Base-by-base conservation (phyloP, 2,113 vertebrate species). In the Entomyzon cyanotis region DNA sequence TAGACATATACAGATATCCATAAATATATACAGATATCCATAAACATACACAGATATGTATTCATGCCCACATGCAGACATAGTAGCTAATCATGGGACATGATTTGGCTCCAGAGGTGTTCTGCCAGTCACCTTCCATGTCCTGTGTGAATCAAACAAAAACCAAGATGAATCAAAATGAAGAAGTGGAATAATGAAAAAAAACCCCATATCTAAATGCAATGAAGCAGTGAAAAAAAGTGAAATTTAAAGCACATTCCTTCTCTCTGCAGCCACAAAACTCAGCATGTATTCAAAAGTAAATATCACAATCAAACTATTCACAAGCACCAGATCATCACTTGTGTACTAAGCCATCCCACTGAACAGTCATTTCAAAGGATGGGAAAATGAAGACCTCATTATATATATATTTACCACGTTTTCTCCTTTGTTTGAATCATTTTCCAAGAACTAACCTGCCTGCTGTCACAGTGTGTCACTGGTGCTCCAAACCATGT, bases 371-470 rank as follows among this genome's bases (percentile, higher is more conserved):
- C 12, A 73, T 44, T 68, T 82, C 60, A 78, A 91, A 95, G 47
- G 4, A 3, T 13, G 18, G 47, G 23, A 79, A 78, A 89, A 75
- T 13, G 2, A 82, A 89, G 25, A 55, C 39, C 9, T 73, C 3
- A 3, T 39, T 2, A 46, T 39, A 50, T 7, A 6, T 9, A 16
- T 27, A 63, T 71, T 76, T 42, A 84, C 2, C 4, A 19, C 20
- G 52, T 42, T 81, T 85, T 68, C n/a, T 52, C 22, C 47, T 74
- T 85, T 70, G 11, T 86, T 90, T 64, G 35, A 93, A 75, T 92
- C 1, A 52, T 67, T 70, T 90, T 74, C 27, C 49, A 74, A 88
- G 92, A 44, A 60, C 15, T 60, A 35, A 59, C 58, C 75, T 84
- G 47, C 22, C 23, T 4, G 0, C 35, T 13, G 5, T 46, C 39